Evolutionary conservation across 2,797 vertebrate genomes (phyloP).

Genomic region (Cichlasoma orientale): DNA sequence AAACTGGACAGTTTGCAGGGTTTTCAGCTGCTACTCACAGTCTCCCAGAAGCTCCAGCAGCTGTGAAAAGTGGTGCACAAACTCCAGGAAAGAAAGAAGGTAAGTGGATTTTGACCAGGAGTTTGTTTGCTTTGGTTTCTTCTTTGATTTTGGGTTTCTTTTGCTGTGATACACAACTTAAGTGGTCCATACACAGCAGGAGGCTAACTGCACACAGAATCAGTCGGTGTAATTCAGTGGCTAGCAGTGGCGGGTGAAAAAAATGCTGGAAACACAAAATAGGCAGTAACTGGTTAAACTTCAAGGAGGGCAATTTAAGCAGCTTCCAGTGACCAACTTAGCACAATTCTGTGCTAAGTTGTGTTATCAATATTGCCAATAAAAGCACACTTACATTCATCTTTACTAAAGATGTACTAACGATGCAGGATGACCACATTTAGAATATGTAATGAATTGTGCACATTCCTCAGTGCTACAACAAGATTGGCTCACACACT

Average conservation of each 20-base stretch:
- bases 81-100: neutral
- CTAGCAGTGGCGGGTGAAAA: neutral
- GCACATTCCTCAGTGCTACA: too few species aligned
- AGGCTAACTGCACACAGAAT: neutral
- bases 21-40: neutral
- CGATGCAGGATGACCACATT: neutral
- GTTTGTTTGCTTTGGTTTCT: neutral
- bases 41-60: neutral
- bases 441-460: neutral
- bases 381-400: neutral
- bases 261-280: too few species aligned
- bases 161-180: neutral
- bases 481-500: neutral
- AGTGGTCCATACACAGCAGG: neutral
- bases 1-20: neutral
- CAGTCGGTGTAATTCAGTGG: neutral
- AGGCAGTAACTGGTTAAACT: too few species aligned
- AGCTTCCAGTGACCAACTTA: too few species aligned
- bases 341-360: neutral
- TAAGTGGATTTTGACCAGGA: neutral
- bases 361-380: neutral
- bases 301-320: too few species aligned
- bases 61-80: neutral
- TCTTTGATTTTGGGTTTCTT: rapidly evolving
- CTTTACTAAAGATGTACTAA: neutral